Evolutionary conservation across 2,113 vertebrate genomes (phyloP).

Genomic region (Hippocampus abdominalis): DNA sequence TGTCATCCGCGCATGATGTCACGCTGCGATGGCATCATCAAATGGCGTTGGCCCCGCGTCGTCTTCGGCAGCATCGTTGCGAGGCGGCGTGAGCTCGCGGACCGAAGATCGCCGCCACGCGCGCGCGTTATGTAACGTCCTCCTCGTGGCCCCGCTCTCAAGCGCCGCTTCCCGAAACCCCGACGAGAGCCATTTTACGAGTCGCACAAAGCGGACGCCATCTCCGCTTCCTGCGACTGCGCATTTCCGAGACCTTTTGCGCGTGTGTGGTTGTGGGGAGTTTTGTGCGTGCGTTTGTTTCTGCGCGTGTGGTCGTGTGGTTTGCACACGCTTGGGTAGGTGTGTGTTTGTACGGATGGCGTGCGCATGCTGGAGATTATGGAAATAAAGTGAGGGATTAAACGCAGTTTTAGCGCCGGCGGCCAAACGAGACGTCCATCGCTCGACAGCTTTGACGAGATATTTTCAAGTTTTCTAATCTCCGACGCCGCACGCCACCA

Average conservation of each 20-base stretch:
- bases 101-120: conserved; percentile 43
- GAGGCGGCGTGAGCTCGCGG: conserved; percentile 30
- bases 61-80: neutral
- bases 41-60: neutral
- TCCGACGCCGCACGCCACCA: neutral
- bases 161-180: conserved; percentile 26
- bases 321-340: neutral
- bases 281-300: neutral
- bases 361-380: conserved; percentile 18
- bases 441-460: conserved; percentile 13
- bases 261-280: neutral
- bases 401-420: conserved; percentile 2
- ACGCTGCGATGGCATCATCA: conserved; percentile 7
- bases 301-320: neutral
- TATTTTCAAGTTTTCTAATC: conserved; percentile 3
- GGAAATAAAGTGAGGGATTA: conserved; percentile 14
- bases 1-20: conserved; percentile 42
- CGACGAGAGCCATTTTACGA: conserved; percentile 15
- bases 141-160: conserved; percentile 41
- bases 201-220: conserved; percentile 22
- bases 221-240: neutral
- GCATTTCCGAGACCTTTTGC: neutral
- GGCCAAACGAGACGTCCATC: conserved; percentile 42
- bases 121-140: conserved; percentile 57
- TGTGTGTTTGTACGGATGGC: conserved; percentile 20